Evolutionary conservation across 2,888 invertebrate genomes (phyloP).

Genomic region (Autographa pulchrina): DNA sequence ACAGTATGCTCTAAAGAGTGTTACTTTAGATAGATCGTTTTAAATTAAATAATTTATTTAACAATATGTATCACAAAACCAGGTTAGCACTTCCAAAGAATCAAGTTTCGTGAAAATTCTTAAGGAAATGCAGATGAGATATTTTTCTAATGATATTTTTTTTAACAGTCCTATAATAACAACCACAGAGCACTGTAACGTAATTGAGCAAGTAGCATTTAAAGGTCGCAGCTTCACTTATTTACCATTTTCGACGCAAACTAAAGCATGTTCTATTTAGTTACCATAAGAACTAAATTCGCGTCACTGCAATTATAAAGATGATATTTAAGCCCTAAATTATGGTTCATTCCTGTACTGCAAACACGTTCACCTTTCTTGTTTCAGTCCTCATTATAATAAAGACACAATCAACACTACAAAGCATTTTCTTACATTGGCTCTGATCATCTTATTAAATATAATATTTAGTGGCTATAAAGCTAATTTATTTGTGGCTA

Average conservation of each 20-base stretch:
- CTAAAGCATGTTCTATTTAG: constrained; percentile 24
- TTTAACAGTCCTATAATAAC: constrained; percentile 11
- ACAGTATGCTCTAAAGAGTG: too few species aligned
- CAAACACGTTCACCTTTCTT: not conserved
- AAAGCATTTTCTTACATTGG: not conserved
- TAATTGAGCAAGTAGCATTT: constrained; percentile 66
- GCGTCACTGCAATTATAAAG: constrained; percentile 14
- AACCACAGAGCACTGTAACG: constrained; percentile 55
- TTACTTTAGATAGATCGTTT: too few species aligned
- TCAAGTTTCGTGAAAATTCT: not conserved
- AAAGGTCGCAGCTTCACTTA: constrained; percentile 57
- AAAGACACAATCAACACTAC: constrained; percentile 6
- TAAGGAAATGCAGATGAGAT: not conserved
- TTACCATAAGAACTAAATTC: constrained; percentile 34
- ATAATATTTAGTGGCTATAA: not conserved
- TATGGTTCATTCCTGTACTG: constrained; percentile 28
- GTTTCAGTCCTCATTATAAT: constrained; percentile 9
- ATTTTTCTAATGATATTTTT: constrained; percentile 27
- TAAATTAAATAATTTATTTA: not conserved
- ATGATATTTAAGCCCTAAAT: constrained; percentile 37
- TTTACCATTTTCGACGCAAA: constrained; percentile 34
- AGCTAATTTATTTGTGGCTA: not conserved
- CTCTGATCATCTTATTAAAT: not conserved
- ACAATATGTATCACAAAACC: not conserved
- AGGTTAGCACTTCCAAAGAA: not conserved